Evolutionary conservation across 2,113 vertebrate genomes (phyloP), one percentile per base, ranked within the genome.

Genomic region (Carettochelys insculpta): DNA sequence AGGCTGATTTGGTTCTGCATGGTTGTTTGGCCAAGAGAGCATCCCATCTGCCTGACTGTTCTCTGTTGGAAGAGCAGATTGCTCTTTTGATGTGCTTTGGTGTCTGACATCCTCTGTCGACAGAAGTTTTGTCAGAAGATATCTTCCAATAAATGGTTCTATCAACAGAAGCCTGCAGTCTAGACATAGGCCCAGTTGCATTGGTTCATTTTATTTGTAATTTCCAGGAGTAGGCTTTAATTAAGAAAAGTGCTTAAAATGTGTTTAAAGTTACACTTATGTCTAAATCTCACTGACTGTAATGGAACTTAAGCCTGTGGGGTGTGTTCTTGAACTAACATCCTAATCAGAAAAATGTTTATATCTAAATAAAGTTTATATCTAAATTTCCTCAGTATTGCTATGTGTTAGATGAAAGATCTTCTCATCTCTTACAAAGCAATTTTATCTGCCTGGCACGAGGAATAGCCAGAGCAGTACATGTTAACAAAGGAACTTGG

Each of bases 381-480:
- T 82, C 25, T 73, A 79, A 65, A 25, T 77, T 83, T 91, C 13
- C 43, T 82, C 9, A 34, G 2, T 20, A 82, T 45, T 54, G 3
- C 41, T 87, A 29, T 51, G 22, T 87, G 50, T 22, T 53, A 45
- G 47, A 38, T 65, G 53, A 93, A 75, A 71, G 2, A 87, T 75
- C 12, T 41, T 25, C 11, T 83, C 25, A n/a, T n/a, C n/a, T n/a
- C n/a, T 54, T 95, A 80, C 41, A 77, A 81, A 88, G 29, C 83
- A 71, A 71, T 92, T 93, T 90, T 89, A 56, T 16, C 51, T 87
- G 76, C 20, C 43, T 90, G 89, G 38, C 31, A 80, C 88, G 80
- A 86, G 76, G 11, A 87, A 1, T 71, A 83, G 51, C 16, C 86
- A 75, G 89, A 73, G 4, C 31, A 54, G 19, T 68, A 6, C 29